phyloP scores from a whole-genome alignment of 2,797 vertebrate genomes.

The Squalus acanthias region DNA sequence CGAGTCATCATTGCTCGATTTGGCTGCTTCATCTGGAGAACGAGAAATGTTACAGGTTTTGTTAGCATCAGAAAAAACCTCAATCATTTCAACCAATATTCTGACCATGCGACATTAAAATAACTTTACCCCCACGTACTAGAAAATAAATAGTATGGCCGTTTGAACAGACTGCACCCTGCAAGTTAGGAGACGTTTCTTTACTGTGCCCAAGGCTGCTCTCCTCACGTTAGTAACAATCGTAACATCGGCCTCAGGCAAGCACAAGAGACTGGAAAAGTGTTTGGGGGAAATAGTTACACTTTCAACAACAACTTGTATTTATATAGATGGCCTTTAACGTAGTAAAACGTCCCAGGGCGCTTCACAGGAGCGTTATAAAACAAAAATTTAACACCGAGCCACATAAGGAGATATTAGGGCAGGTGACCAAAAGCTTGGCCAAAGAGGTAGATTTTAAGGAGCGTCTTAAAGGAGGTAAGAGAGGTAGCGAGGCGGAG shows the following conservation, averaged over 20 bases:
- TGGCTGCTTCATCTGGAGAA: constrained; percentile 65
- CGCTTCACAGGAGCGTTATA: too few relatives aligned
- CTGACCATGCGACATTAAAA: neutral
- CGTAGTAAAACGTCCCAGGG: too few relatives aligned
- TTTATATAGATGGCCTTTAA: too few relatives aligned
- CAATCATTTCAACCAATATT: neutral
- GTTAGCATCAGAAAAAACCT: neutral
- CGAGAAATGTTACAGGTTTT: constrained; percentile 39
- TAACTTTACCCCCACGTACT: neutral
- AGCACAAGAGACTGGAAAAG: neutral
- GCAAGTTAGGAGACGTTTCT: neutral
- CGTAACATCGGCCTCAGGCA: neutral
- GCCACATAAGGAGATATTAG: too few relatives aligned
- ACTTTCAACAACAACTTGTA: neutral
- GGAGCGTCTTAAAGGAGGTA: too few relatives aligned
- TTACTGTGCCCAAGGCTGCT: neutral
- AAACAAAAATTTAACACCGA: too few relatives aligned
- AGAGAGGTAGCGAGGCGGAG: too few relatives aligned
- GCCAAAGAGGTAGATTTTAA: too few relatives aligned
- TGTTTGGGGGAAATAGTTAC: neutral
- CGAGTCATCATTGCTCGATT: constrained; percentile 58
- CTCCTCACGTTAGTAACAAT: neutral
- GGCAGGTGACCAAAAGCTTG: too few relatives aligned
- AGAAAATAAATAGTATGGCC: neutral
- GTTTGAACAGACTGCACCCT: neutral